These are phyloP conservation scores for Euzetes globulus DNA, from an alignment of 2,888 invertebrate genomes.

Conservation along the genomic window DNA sequence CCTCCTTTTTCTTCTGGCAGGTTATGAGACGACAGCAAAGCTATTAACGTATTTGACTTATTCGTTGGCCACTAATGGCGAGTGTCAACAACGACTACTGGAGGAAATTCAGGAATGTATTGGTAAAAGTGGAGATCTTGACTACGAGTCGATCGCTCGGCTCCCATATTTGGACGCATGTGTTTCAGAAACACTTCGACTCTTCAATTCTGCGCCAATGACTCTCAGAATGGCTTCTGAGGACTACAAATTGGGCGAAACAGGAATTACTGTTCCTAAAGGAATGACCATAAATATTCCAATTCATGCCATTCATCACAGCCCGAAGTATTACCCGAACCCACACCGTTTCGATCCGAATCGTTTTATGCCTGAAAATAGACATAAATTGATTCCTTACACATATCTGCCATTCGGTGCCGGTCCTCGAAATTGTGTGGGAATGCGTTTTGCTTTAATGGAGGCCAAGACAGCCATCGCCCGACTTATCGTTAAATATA, in stretches of 20 bases:
- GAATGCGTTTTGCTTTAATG: slow-evolving; percentile 40
- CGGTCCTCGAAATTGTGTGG: slow-evolving; percentile 41
- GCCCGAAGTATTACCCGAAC: slow-evolving; percentile 36
- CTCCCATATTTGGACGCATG: slow-evolving; percentile 35
- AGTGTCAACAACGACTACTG: slow-evolving; percentile 52
- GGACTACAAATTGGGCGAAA: slow-evolving; percentile 29
- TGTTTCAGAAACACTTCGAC: slow-evolving; percentile 36
- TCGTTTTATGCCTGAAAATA: slow-evolving; percentile 40
- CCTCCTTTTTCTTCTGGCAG: slow-evolving; percentile 57
- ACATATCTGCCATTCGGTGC: slow-evolving; percentile 39
- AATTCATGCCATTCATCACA: slow-evolving; percentile 37
- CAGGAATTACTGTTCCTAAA: slow-evolving; percentile 5
- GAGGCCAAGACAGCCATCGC: slow-evolving; percentile 37
- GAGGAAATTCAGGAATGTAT: slow-evolving; percentile 51
- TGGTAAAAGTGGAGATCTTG: neutral
- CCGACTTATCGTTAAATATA: no score
- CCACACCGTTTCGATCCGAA: slow-evolving; percentile 39
- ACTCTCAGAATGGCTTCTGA: slow-evolving; percentile 30
- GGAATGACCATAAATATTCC: slow-evolving; percentile 23
- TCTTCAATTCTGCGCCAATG: slow-evolving; percentile 28
- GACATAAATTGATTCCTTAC: slow-evolving; percentile 35
- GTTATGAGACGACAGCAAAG: slow-evolving; percentile 59
- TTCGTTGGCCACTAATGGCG: slow-evolving; percentile 49
- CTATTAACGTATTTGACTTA: slow-evolving; percentile 55
- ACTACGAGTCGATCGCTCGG: neutral